These are phyloP conservation scores for Hirtodrosophila confusa DNA, from an alignment of 2,888 invertebrate species.

Conservation along the genomic window DNA sequence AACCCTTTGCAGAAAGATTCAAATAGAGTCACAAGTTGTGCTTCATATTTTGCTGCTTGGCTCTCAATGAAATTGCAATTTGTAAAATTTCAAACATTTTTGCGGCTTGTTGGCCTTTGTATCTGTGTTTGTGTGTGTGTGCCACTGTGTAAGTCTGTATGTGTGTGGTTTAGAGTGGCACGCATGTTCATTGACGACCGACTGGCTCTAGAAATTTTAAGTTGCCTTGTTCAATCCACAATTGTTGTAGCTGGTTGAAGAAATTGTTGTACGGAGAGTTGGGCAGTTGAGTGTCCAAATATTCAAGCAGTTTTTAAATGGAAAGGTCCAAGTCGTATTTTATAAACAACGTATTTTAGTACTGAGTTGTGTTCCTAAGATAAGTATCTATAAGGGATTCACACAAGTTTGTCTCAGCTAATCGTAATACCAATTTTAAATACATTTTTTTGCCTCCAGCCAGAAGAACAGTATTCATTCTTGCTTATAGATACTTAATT, in stretches of 20 bases:
- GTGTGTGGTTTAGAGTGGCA: conserved; percentile 53
- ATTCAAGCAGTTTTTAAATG: neutral
- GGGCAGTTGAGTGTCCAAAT: conserved; percentile 16
- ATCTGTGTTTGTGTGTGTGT: conserved; percentile 21
- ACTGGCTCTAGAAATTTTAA: conserved; percentile 53
- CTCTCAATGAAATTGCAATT: conserved; percentile 72
- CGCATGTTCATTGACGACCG: conserved; percentile 52
- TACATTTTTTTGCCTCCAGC: too few species aligned
- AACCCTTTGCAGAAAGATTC: conserved; percentile 30
- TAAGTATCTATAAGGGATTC: too few species aligned
- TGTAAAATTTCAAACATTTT: conserved; percentile 72
- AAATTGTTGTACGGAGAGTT: conserved; percentile 21
- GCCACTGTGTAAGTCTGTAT: conserved; percentile 4
- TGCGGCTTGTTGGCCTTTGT: conserved; percentile 69
- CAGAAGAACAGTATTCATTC: too few species aligned
- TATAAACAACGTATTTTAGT: too few species aligned
- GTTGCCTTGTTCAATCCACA: conserved; percentile 49
- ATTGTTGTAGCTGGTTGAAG: conserved; percentile 42
- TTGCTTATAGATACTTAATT: too few species aligned
- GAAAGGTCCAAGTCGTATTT: too few species aligned
- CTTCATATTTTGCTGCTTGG: conserved; percentile 55
- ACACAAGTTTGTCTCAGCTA: too few species aligned
- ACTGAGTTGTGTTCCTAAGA: too few species aligned
- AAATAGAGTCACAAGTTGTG: conserved; percentile 61
- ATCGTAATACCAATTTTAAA: too few species aligned